These are phyloP conservation scores for Alces alces DNA, from an alignment of 2,113 vertebrate genomes.

Conservation along the genomic window DNA sequence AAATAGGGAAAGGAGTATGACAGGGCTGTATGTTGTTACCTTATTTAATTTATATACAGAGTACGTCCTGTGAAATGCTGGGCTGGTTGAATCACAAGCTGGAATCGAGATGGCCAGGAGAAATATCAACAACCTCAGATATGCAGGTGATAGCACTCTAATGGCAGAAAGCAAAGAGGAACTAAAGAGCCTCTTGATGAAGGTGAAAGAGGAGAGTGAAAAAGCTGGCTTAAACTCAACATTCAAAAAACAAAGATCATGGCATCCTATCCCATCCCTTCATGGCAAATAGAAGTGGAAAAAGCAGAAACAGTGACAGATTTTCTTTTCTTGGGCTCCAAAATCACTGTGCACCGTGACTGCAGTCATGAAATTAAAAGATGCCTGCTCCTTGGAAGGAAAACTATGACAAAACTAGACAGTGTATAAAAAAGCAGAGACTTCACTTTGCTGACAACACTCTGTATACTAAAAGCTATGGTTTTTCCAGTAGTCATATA, in stretches of 20 bases:
- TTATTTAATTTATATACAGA: background rate
- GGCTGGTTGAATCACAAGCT: background rate
- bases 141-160: background rate
- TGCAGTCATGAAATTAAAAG: background rate
- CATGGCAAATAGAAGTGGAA: background rate
- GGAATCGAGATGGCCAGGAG: background rate
- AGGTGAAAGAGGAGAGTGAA: background rate
- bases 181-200: background rate
- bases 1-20: background rate
- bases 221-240: background rate
- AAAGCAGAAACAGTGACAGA: background rate
- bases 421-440: background rate
- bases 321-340: background rate
- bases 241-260: background rate
- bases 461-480: background rate
- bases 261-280: background rate
- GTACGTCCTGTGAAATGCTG: background rate
- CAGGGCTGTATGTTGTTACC: background rate
- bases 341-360: background rate
- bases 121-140: background rate
- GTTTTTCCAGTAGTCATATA: background rate
- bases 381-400: background rate
- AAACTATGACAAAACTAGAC: background rate
- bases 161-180: background rate
- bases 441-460: background rate